Evolutionary conservation across 2,888 invertebrate genomes (phyloP), one percentile per base, ranked within the genome.

Genomic region (Polydrusus cervinus): DNA sequence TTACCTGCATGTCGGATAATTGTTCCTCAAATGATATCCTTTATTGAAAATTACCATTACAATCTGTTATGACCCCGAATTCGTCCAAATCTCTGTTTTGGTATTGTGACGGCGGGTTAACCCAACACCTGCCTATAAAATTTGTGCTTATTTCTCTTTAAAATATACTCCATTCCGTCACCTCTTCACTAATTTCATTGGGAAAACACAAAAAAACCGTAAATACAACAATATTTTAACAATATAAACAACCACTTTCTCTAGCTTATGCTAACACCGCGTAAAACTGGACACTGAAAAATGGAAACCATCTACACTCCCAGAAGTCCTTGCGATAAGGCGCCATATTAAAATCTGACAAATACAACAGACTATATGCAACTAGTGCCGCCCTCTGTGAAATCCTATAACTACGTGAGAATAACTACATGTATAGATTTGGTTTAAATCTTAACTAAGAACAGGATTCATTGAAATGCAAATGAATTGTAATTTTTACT

Each of bases 281-380:
- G 87, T 88, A 87, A 88, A 85, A 84, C 83, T 88, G 86, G 87
- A 87, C 88, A 88, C 88, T 87, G 88, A 88, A 89, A 89, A 89
- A 89, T 89, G 89, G 89, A 89, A 89, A 88, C 89, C 88, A 87
- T 89, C 84, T 81, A 86, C 86, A 88, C 88, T 88, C 89, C 89
- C 89, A 89, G 87, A 88, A 89, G 87, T 86, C 88, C 85, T 87
- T 87, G 88, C 88, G 87, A 83, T 78, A 78, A 68, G 80, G 82
- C 83, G 82, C 85, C 85, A 84, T 83, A 82, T 84, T 84, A 84
- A 82, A 83, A 81, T 81, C 82, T 71, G 83, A 81, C 81, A 81
- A 83, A 83, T 81, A 81, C 79, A 81, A 71, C 45, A 61, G n/a
- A 43, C 40, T 11, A 38, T 38, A 38, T 45, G 16, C 3, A 7